These are phyloP conservation scores for Laticauda laticaudata DNA, from an alignment of 2,113 vertebrate species.

Conservation along the genomic window DNA sequence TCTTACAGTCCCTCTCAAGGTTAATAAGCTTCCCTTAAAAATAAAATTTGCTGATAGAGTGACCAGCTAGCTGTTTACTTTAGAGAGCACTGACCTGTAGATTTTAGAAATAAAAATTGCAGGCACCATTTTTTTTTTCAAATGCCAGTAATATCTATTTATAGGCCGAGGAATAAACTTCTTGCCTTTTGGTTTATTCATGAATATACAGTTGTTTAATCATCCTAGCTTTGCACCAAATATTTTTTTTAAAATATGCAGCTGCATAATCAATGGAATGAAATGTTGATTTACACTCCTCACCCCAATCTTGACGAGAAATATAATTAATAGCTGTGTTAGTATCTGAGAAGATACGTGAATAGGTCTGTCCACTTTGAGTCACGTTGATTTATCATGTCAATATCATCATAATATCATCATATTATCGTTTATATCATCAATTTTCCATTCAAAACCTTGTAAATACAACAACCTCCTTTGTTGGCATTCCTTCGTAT, in stretches of 20 bases:
- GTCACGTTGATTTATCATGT: not conserved
- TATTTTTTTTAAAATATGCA: not conserved
- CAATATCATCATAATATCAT: too few species aligned
- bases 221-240: not conserved
- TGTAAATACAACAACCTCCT: not conserved
- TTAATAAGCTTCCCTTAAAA: constrained; percentile 16
- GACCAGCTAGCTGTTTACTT: constrained; percentile 1
- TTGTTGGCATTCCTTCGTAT: not conserved
- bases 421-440: too few species aligned
- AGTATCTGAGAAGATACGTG: not conserved
- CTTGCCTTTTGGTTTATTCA: constrained; percentile 2
- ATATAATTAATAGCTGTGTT: not conserved
- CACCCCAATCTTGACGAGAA: not conserved
- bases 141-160: not conserved
- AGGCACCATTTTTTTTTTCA: not conserved
- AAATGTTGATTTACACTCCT: not conserved
- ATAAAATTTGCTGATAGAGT: constrained; percentile 22
- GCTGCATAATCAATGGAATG: not conserved
- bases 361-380: not conserved
- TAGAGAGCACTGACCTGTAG: not conserved
- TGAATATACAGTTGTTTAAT: constrained; percentile 1
- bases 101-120: constrained; percentile 10
- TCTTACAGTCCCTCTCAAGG: not conserved
- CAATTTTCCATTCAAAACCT: not conserved
- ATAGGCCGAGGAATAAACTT: not conserved